Conservation (phyloP, 2,888 invertebrate species). For the Lasiommata megera region DNA sequence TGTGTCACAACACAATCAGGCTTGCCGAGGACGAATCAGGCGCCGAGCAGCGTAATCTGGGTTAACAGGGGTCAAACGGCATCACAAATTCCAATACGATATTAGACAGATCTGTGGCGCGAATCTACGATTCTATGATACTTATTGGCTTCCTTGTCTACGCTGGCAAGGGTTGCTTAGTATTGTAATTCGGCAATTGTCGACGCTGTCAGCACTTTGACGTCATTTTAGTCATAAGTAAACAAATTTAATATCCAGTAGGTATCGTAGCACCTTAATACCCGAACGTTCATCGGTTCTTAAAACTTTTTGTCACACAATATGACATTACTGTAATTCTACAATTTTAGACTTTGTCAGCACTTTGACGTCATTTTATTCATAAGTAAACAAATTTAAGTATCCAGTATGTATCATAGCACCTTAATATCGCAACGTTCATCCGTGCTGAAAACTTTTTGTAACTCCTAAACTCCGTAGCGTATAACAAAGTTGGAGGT, state of each 20-base stretch:
- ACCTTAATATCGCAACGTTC: no score
- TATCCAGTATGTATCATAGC: no score
- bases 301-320: no score
- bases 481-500: no score
- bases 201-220: not conserved
- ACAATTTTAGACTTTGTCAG: not conserved
- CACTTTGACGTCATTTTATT: not conserved
- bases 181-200: not conserved
- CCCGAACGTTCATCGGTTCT: no score
- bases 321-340: not conserved
- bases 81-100: conserved; percentile 86
- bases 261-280: no score
- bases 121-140: conserved; percentile 71
- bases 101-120: conserved; percentile 82
- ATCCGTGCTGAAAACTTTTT: no score
- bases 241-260: no score
- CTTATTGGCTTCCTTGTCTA: conserved; percentile 53
- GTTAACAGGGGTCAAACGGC: conserved; percentile 89
- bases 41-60: conserved; percentile 84
- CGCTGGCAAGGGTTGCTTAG: conserved; percentile 2
- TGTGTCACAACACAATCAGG: conserved; percentile 82
- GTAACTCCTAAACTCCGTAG: no score
- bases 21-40: conserved; percentile 79
- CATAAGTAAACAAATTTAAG: not conserved
- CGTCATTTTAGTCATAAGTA: not conserved